Evolutionary conservation across 2,888 invertebrate genomes (phyloP), one percentile per base, ranked within the genome.

Genomic region (Aspidiotus rigidus): DNA sequence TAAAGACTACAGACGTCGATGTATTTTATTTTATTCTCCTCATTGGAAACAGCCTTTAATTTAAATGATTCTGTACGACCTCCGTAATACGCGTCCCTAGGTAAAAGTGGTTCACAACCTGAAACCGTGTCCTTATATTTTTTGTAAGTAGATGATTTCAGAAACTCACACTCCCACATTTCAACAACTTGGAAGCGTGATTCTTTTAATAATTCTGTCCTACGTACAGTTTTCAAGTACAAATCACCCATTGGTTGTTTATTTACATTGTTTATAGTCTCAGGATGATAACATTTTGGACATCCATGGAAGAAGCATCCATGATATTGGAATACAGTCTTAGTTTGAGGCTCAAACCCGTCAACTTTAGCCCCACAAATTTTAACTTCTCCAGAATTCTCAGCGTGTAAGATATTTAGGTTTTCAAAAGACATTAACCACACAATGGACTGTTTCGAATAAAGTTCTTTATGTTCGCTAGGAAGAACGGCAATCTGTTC

Each of bases 1-100:
- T 74, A 74, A 54, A 73, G 64, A 69, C 70, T 72, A 17, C 71
- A 72, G 57, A 74, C 72, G 72, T 73, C 70, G 67, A 73, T 71
- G 70, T 73, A 73, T 69, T 66, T 67, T 60, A 72, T 64, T 72
- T 73, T 73, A 64, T 73, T 71, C 11, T 71, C 42, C 71, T 40
- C 15, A 41, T 13, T 17, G 44, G 11, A 15, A n/a, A 17, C 63
- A 66, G 71, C 72, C 54, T 62, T 70, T 63, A 74, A 70, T 69
- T 73, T 72, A 54, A 70, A 69, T 15, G 71, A 72, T 66, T 74
- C 73, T 5, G 73, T 74, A 71, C 72, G 70, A 40, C 73, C 73
- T 0, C 73, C 73, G 66, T 69, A 74, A 62, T 73, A 73, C 41
- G 72, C 72, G 61, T 74, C 70, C 69, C 72, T 66, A 62, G 73